phyloP scores from a whole-genome alignment of 2,797 vertebrate species.

The Amblyraja radiata region DNA sequence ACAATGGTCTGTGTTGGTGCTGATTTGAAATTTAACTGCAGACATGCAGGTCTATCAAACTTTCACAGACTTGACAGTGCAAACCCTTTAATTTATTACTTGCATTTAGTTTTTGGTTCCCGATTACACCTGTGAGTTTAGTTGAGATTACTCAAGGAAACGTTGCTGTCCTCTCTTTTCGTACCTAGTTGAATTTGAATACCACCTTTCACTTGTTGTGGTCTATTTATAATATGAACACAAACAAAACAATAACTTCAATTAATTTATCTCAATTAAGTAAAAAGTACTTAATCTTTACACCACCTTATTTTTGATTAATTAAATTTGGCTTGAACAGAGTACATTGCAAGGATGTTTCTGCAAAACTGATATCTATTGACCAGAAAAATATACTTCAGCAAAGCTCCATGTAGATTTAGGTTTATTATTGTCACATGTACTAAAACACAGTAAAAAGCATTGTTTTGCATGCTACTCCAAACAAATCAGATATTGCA shows the following conservation, averaged over 20 bases:
- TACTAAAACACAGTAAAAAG: too few species aligned
- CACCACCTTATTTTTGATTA: background rate
- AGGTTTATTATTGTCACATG: too few species aligned
- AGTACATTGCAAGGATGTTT: background rate
- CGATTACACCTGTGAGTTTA: background rate
- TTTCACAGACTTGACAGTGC: too few species aligned
- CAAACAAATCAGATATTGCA: too few species aligned
- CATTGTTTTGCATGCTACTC: too few species aligned
- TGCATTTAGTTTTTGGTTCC: background rate
- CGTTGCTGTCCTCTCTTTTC: background rate
- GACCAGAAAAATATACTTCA: background rate
- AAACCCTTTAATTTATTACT: too few species aligned
- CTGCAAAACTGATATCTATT: background rate
- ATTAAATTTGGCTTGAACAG: background rate
- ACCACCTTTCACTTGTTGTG: background rate
- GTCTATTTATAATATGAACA: background rate
- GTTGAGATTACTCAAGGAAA: background rate
- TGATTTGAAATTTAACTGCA: too few species aligned
- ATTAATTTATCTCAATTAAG: background rate
- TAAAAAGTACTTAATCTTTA: background rate
- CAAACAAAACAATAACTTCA: conserved; percentile 6
- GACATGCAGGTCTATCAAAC: too few species aligned
- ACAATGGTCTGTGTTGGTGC: too few species aligned
- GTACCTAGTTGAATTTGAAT: background rate
- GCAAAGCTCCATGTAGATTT: background rate